Conservation (phyloP, 2,113 vertebrate genomes). For the Cariama cristata region DNA sequence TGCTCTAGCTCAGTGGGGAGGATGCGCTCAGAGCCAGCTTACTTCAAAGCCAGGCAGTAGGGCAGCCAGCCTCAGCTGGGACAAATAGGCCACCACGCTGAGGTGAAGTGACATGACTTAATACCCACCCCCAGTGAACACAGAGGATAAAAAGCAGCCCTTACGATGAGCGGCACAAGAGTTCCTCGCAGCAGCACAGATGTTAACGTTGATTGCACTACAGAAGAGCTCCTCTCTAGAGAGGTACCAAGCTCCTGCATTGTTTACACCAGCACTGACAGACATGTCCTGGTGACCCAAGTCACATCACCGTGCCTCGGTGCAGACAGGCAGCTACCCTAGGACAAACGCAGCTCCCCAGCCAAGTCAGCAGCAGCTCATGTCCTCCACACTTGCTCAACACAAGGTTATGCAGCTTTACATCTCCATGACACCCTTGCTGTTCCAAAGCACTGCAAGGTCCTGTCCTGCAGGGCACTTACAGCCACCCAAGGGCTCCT, state of each 20-base stretch:
- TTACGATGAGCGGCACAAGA: accelerated
- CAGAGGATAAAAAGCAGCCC: background rate
- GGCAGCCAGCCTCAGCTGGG: background rate
- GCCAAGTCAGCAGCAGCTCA: background rate
- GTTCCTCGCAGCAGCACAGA: background rate
- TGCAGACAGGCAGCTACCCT: background rate
- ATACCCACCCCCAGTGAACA: no score
- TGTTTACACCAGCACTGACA: background rate
- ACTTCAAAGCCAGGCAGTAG: background rate
- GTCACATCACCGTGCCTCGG: accelerated
- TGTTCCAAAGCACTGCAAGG: background rate
- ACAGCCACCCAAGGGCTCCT: background rate
- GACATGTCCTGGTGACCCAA: accelerated
- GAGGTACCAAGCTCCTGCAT: accelerated
- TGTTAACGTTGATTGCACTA: background rate
- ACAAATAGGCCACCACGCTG: background rate
- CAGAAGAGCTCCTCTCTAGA: background rate
- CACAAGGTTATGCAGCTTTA: background rate
- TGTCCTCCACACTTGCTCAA: accelerated
- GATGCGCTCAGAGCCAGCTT: background rate
- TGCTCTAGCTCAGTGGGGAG: background rate
- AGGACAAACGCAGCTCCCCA: background rate
- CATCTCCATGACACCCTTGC: accelerated
- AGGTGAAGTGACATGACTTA: background rate
- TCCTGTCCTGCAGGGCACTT: background rate